A percentile compares a stretch with the other conserved stretches of the same genome.
phyloP scores from a whole-genome alignment of 2,888 invertebrate species.

The Drosophila neoperkinsi region DNA sequence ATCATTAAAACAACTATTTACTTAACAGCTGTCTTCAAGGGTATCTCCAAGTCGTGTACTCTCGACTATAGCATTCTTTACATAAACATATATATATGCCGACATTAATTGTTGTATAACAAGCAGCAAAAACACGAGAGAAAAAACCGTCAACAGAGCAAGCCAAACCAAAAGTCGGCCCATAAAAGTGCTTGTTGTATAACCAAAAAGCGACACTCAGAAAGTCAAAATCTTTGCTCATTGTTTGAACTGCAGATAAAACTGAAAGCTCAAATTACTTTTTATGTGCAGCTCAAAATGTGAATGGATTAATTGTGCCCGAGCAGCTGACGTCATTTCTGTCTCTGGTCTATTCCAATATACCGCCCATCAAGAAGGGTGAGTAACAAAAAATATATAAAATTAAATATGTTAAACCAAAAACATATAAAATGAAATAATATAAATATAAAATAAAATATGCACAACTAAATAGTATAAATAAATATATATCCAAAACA shows the following conservation, averaged over 20 bases:
- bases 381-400: neutral
- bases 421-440: neutral
- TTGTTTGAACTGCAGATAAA: constrained; percentile 2
- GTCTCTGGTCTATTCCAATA: constrained; percentile 92
- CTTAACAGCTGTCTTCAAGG: neutral
- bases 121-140: constrained; percentile 5
- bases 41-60: neutral
- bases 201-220: constrained; percentile 21
- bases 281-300: constrained; percentile 58
- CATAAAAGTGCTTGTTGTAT: constrained; percentile 28
- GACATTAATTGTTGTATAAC: constrained; percentile 25
- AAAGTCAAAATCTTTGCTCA: constrained; percentile 3
- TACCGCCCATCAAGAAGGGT: constrained; percentile 95
- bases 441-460: neutral
- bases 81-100: neutral
- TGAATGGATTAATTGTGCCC: constrained; percentile 89
- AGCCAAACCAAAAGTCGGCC: constrained; percentile 18
- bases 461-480: neutral
- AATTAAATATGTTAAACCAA: neutral
- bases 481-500: constrained; percentile 78
- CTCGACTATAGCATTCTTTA: neutral
- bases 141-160: constrained; percentile 7
- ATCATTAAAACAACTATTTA: neutral
- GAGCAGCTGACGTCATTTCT: constrained; percentile 92
- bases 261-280: constrained; percentile 9